These are phyloP conservation scores for Rhagium mordax DNA, from an alignment of 2,888 invertebrate genomes.

Conservation along the genomic window DNA sequence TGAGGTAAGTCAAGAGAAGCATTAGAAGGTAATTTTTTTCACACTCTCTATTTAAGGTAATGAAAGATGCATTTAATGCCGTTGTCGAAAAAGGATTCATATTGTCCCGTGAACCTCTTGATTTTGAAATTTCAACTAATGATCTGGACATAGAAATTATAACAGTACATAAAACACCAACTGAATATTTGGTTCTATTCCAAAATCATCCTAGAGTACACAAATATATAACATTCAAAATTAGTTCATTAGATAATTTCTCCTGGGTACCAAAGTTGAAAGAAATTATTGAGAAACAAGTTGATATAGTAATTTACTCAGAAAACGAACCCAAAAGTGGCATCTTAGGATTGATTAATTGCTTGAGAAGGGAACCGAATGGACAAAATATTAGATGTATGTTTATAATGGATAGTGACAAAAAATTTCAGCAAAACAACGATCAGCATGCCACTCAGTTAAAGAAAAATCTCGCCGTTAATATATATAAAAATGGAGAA, in stretches of 20 bases:
- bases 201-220: slow-evolving; percentile 5
- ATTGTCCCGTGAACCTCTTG: slow-evolving; percentile 74
- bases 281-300: slow-evolving; percentile 62
- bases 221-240: slow-evolving; percentile 46
- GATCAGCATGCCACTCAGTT: slow-evolving; percentile 78
- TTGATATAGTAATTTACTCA: slow-evolving; percentile 75
- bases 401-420: slow-evolving; percentile 74
- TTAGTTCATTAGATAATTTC: slow-evolving; percentile 53
- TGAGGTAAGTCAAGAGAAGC: background rate
- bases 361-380: slow-evolving; percentile 77
- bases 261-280: slow-evolving; percentile 73
- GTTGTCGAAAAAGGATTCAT: slow-evolving; percentile 75
- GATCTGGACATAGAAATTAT: background rate
- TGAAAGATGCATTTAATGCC: slow-evolving; percentile 42
- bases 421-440: slow-evolving; percentile 74
- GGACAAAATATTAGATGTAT: slow-evolving; percentile 69
- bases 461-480: slow-evolving; percentile 83
- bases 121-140: slow-evolving; percentile 43
- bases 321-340: slow-evolving; percentile 83
- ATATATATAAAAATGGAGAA: slow-evolving; percentile 78
- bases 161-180: slow-evolving; percentile 41
- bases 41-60: slow-evolving; percentile 40
- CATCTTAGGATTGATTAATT: slow-evolving; percentile 83
- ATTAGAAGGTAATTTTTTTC: too few relatives aligned
- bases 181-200: slow-evolving; percentile 44